These are phyloP conservation scores for Leptopilina myrica DNA, from an alignment of 2,888 invertebrate genomes.

Conservation along the genomic window DNA sequence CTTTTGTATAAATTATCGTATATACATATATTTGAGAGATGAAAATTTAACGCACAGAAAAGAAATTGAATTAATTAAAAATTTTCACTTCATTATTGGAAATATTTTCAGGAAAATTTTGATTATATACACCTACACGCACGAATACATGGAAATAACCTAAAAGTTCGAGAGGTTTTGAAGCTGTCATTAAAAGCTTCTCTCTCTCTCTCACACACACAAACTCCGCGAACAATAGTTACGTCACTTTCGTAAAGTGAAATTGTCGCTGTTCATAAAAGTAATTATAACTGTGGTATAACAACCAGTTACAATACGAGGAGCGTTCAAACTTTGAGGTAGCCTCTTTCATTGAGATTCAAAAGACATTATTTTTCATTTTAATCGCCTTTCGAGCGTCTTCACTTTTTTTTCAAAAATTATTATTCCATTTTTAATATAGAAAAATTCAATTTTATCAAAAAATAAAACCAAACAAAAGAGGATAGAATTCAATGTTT, in stretches of 20 bases:
- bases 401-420: not conserved
- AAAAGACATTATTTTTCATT: not conserved
- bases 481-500: too few species aligned
- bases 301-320: conserved; percentile 30
- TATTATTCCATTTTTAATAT: not conserved
- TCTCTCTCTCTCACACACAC: conserved; percentile 9
- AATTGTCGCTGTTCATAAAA: conserved; percentile 39
- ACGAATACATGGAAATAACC: not conserved
- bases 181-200: conserved; percentile 33
- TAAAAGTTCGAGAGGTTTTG: conserved; percentile 20
- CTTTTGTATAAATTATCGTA: too few species aligned
- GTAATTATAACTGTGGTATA: conserved; percentile 36
- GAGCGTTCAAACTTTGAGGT: conserved; percentile 10
- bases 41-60: not conserved
- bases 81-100: not conserved
- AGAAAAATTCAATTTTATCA: too few species aligned
- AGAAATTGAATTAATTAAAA: not conserved
- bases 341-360: not conserved
- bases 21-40: too few species aligned
- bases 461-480: too few species aligned
- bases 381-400: not conserved
- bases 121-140: not conserved
- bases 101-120: conserved; percentile 9
- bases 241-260: conserved; percentile 34
- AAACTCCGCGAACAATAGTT: conserved; percentile 35